Evolutionary conservation across 2,888 invertebrate species (phyloP).

Genomic region (Perizoma affinitatum): DNA sequence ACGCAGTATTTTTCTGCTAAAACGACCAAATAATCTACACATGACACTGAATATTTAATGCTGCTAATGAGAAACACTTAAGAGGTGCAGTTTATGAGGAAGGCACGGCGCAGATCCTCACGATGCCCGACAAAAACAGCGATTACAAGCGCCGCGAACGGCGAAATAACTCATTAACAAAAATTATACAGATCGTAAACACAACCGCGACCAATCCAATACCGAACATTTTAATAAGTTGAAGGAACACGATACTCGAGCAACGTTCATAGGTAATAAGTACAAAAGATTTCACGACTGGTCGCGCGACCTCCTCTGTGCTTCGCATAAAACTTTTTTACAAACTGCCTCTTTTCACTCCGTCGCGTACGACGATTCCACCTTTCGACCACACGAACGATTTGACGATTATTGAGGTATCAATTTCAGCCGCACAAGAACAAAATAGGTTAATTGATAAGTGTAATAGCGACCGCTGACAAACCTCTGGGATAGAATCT

Average conservation of each 20-base stretch:
- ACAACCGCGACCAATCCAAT: slow-evolving; percentile 63
- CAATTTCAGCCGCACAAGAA: slow-evolving; percentile 38
- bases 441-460: slow-evolving; percentile 52
- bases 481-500: slow-evolving; percentile 56
- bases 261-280: slow-evolving; percentile 45
- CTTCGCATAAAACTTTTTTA: slow-evolving; percentile 62
- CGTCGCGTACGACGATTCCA: slow-evolving; percentile 52
- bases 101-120: slow-evolving; percentile 27
- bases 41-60: slow-evolving; percentile 27
- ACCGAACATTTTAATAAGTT: slow-evolving; percentile 79
- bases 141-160: slow-evolving; percentile 47
- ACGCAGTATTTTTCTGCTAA: slow-evolving; percentile 11
- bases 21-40: slow-evolving; percentile 16
- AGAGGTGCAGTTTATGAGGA: slow-evolving; percentile 36
- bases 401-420: slow-evolving; percentile 48
- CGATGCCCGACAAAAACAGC: slow-evolving; percentile 38
- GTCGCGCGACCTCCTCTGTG: slow-evolving; percentile 38
- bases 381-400: slow-evolving; percentile 50
- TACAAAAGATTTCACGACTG: slow-evolving; percentile 43
- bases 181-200: slow-evolving; percentile 76
- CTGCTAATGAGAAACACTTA: slow-evolving; percentile 37
- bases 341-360: slow-evolving; percentile 55
- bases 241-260: slow-evolving; percentile 55
- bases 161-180: slow-evolving; percentile 76
- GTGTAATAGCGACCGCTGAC: slow-evolving; percentile 52